These are phyloP conservation scores for Cacatua alba DNA, from an alignment of 2,113 vertebrate genomes.

Conservation along the genomic window DNA sequence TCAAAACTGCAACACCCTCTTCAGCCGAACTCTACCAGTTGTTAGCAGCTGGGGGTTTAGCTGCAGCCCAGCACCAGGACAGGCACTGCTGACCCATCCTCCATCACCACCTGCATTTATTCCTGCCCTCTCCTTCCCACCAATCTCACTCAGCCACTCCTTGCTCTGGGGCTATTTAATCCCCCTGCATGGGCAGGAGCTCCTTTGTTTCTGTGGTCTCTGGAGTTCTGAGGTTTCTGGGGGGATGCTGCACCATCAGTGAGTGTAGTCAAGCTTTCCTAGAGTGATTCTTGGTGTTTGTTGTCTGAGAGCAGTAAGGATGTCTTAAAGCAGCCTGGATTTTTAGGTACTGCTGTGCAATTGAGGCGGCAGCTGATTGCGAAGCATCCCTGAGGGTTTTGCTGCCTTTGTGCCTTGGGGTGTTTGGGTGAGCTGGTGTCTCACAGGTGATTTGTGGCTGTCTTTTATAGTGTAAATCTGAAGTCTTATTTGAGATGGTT, in stretches of 20 bases:
- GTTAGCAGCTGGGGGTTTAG: neutral
- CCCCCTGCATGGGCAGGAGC: accelerated
- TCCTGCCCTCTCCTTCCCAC: neutral
- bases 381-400: neutral
- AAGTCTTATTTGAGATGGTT: accelerated
- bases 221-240: neutral
- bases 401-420: neutral
- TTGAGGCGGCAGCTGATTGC: neutral
- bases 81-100: neutral
- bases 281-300: neutral
- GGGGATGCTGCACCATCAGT: accelerated
- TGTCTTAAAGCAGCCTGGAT: neutral
- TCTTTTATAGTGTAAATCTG: neutral
- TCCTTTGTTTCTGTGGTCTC: accelerated
- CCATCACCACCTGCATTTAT: neutral
- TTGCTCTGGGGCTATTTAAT: neutral
- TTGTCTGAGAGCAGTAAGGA: neutral
- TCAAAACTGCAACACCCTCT: neutral
- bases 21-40: accelerated
- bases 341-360: neutral
- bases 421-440: neutral
- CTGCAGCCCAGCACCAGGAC: accelerated
- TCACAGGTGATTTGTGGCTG: neutral
- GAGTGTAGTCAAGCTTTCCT: accelerated
- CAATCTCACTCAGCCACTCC: neutral